A percentile compares a stretch with the other conserved stretches of the same genome.
phyloP scores from a whole-genome alignment of 1,140 invertebrate species.

The Phymastichus coffea region DNA sequence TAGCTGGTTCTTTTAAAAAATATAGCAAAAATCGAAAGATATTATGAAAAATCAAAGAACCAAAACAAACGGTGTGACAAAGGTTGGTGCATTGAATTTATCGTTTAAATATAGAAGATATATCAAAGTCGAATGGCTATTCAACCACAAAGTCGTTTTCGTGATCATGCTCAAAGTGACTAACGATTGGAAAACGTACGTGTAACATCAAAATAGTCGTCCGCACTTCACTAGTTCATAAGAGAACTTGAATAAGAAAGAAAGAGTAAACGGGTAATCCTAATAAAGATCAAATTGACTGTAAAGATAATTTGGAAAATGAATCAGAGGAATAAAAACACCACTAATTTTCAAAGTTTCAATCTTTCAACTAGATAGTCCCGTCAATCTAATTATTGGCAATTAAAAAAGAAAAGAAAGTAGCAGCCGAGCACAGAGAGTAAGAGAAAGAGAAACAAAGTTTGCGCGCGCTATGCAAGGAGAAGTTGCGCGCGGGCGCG shows the following conservation, averaged over 20 bases:
- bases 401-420: neutral
- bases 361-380: too few species aligned
- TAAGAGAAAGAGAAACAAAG: neutral
- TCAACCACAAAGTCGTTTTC: constrained; percentile 15
- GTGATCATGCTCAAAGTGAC: neutral
- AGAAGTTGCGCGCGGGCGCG: too few species aligned
- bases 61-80: neutral
- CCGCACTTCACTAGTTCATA: too few species aligned
- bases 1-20: neutral
- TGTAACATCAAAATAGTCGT: too few species aligned
- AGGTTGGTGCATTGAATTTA: constrained; percentile 10
- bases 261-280: too few species aligned
- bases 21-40: neutral
- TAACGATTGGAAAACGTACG: constrained; percentile 12
- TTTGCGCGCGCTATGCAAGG: too few species aligned
- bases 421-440: neutral
- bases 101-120: constrained; percentile 5
- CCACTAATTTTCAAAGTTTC: too few species aligned
- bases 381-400: neutral
- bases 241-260: too few species aligned
- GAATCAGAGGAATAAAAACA: too few species aligned
- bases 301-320: too few species aligned
- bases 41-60: neutral
- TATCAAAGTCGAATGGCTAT: constrained; percentile 15
- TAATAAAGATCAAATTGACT: too few species aligned